These are phyloP conservation scores for Pegea sp. DNA, from an alignment of 23 tunicate genomes.

Conservation along the genomic window DNA sequence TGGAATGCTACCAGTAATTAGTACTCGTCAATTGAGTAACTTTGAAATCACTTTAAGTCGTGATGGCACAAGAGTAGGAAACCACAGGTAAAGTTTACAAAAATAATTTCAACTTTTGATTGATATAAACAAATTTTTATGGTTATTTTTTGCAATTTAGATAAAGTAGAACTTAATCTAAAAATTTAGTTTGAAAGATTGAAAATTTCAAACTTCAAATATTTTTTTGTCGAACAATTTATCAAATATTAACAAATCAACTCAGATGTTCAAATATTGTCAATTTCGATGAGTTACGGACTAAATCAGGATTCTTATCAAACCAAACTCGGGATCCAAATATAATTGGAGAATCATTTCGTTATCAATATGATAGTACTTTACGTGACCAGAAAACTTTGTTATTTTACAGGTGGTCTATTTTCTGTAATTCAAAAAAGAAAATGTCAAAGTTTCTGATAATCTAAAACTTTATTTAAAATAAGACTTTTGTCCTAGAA, in stretches of 20 bases:
- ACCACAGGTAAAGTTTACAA: slow-evolving; percentile 87
- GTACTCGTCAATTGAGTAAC: slow-evolving; percentile 73
- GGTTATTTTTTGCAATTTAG: no score
- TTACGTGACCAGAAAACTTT: slow-evolving; percentile 75
- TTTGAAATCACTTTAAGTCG: slow-evolving; percentile 78
- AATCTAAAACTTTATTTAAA: no score
- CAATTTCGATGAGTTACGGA: slow-evolving; percentile 43
- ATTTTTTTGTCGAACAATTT: no score
- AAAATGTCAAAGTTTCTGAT: no score
- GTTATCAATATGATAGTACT: slow-evolving; percentile 28
- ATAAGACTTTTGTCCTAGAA: slow-evolving; percentile 29
- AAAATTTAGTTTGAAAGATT: no score
- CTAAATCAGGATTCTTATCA: slow-evolving; percentile 67
- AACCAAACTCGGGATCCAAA: slow-evolving; percentile 44
- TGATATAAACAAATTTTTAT: no score
- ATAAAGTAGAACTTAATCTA: no score
- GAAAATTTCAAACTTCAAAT: no score
- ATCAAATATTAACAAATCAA: no score
- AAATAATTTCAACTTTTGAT: no score
- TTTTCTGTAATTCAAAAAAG: slow-evolving; percentile 1
- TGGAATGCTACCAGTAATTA: slow-evolving; percentile 92
- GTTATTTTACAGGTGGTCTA: slow-evolving; percentile 63
- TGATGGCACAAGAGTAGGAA: slow-evolving; percentile 55
- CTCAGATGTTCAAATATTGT: slow-evolving; percentile 87
- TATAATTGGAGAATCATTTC: slow-evolving; percentile 34